A percentile compares a stretch with the other conserved stretches of the same genome.
These are phyloP conservation scores for Chrysemys picta DNA, from an alignment of 2,113 vertebrate genomes.

Conservation along the genomic window DNA sequence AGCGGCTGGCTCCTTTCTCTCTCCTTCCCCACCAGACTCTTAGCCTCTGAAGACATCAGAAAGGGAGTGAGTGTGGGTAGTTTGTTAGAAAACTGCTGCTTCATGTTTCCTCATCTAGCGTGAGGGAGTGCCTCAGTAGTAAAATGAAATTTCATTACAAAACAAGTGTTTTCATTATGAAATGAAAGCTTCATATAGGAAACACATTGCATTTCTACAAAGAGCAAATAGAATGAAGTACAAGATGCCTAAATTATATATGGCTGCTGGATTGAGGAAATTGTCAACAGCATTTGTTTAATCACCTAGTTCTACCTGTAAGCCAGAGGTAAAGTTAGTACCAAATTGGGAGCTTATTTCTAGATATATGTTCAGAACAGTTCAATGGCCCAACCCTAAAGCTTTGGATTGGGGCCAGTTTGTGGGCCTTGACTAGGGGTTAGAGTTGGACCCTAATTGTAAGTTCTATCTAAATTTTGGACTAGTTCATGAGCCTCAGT, in stretches of 20 bases:
- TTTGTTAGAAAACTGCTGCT: not conserved
- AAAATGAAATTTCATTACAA: not conserved
- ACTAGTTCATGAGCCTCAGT: not conserved
- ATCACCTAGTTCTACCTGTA: not conserved
- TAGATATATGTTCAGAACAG: not conserved
- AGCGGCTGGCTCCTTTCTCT: not conserved
- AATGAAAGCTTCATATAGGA: not conserved
- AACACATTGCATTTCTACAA: not conserved
- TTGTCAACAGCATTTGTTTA: not conserved
- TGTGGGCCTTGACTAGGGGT: rapidly evolving
- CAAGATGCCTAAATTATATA: not conserved
- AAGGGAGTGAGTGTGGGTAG: not conserved
- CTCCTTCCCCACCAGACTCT: not conserved
- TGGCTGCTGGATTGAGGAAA: not conserved
- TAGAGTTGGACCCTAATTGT: not conserved
- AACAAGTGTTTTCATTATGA: not conserved
- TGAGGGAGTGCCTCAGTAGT: not conserved
- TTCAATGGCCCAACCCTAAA: not conserved
- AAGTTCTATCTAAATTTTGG: not conserved
- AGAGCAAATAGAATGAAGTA: not conserved
- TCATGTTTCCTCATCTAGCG: not conserved
- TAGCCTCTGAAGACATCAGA: not conserved
- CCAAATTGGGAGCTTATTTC: not conserved
- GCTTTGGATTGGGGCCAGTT: not conserved
- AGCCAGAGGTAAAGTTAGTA: not conserved